Conservation (phyloP, 30 jellyfish, hydroid and myxozoan species). For the Chrysaora quinquecirrha region DNA sequence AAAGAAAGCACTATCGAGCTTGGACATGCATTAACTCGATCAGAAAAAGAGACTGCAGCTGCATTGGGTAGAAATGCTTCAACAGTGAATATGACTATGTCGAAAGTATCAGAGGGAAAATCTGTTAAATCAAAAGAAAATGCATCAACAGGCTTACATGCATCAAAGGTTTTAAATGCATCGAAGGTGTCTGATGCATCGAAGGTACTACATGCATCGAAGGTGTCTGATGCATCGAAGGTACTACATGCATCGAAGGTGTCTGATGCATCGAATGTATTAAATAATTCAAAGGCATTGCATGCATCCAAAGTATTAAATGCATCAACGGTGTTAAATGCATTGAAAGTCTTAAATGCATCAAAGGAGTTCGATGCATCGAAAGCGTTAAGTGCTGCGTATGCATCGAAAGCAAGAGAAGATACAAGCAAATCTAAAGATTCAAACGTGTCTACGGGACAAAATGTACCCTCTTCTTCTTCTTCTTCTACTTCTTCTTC, state of each 20-base stretch:
- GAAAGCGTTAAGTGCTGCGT: background rate
- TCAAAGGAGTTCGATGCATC: background rate
- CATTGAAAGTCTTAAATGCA: no score
- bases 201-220: no score
- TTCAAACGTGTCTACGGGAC: no score
- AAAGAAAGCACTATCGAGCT: slow-evolving; percentile 1
- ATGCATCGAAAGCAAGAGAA: background rate
- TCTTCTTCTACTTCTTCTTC: no score
- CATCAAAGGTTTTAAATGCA: no score
- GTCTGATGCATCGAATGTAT: no score
- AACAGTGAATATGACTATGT: background rate
- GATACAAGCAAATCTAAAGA: no score
- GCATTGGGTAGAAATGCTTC: background rate
- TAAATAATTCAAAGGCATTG: background rate
- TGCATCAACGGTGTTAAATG: background rate
- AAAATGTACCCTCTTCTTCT: no score
- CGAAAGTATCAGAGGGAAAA: background rate
- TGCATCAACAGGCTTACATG: background rate
- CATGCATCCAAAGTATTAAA: background rate
- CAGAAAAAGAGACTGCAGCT: background rate
- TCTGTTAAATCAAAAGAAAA: background rate
- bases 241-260: no score
- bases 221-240: no score
- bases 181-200: background rate
- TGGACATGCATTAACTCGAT: slow-evolving; percentile 33